phyloP scores from a whole-genome alignment of 2,888 invertebrate genomes.

The Hirtodrosophila cameraria region DNA sequence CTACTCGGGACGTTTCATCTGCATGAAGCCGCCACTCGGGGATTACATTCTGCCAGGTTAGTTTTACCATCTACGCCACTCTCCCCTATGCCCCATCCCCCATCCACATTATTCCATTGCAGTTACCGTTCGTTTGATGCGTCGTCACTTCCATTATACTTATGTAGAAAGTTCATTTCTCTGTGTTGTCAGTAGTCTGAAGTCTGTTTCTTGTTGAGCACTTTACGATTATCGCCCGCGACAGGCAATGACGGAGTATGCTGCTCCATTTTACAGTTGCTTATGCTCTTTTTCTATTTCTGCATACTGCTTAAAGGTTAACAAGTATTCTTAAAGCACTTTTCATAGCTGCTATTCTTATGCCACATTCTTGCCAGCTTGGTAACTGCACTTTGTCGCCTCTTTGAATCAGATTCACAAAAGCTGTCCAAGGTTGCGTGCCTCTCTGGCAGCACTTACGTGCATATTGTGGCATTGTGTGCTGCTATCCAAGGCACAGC shows the following conservation, averaged over 20 bases:
- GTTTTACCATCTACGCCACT: slow-evolving; percentile 20
- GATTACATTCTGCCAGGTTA: slow-evolving; percentile 84
- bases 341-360: slow-evolving; percentile 26
- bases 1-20: slow-evolving; percentile 95
- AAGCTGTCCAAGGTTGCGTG: slow-evolving; percentile 44
- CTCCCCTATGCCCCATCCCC: neutral
- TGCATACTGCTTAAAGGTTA: slow-evolving; percentile 11
- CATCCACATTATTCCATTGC: slow-evolving; percentile 6
- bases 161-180: slow-evolving; percentile 27
- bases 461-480: slow-evolving; percentile 13
- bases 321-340: slow-evolving; percentile 27
- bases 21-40: slow-evolving; percentile 93
- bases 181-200: slow-evolving; percentile 2
- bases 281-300: slow-evolving; percentile 16
- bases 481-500: slow-evolving; percentile 15
- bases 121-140: slow-evolving; percentile 38
- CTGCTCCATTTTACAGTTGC: slow-evolving; percentile 22
- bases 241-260: slow-evolving; percentile 59
- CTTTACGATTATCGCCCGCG: slow-evolving; percentile 67
- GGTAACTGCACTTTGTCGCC: slow-evolving; percentile 41
- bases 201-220: slow-evolving; percentile 52
- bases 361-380: slow-evolving; percentile 17
- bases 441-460: slow-evolving; percentile 17
- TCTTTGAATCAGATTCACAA: slow-evolving; percentile 30
- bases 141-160: slow-evolving; percentile 52